Conservation (phyloP, 2,888 invertebrate species). For the Scaeva pyrastri region DNA sequence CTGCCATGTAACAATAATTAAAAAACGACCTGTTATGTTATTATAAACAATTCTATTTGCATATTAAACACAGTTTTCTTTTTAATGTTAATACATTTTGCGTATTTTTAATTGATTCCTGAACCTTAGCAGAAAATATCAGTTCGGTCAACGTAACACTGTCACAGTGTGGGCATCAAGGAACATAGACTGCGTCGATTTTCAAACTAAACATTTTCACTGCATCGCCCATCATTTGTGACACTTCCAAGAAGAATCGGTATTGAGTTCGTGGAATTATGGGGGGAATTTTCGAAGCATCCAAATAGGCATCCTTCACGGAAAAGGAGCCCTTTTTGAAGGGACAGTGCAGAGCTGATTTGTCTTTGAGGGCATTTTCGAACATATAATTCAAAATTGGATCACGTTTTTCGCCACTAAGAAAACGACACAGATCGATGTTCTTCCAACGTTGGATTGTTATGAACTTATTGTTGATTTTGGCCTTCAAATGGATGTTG, state of each 20-base stretch:
- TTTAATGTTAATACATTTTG: constrained; percentile 61
- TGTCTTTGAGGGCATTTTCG: constrained; percentile 16
- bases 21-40: constrained; percentile 57
- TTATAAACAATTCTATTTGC: constrained; percentile 70
- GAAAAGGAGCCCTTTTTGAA: constrained; percentile 47
- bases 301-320: constrained; percentile 23
- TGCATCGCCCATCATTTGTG: constrained; percentile 59
- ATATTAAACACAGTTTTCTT: constrained; percentile 55
- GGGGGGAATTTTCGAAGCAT: constrained; percentile 29
- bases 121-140: not conserved
- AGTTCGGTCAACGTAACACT: constrained; percentile 19
- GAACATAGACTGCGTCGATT: constrained; percentile 36
- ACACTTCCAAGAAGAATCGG: constrained; percentile 48
- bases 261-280: constrained; percentile 44
- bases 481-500: constrained; percentile 41
- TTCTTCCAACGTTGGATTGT: constrained; percentile 56
- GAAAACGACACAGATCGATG: constrained; percentile 57
- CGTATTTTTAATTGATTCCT: constrained; percentile 63
- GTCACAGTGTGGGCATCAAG: not conserved
- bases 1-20: constrained; percentile 54
- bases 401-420: constrained; percentile 50
- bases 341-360: constrained; percentile 33
- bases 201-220: constrained; percentile 54
- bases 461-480: constrained; percentile 11
- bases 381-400: constrained; percentile 44